phyloP scores from a whole-genome alignment of 2,888 invertebrate species.

The Ceratothoa steindachneri region DNA sequence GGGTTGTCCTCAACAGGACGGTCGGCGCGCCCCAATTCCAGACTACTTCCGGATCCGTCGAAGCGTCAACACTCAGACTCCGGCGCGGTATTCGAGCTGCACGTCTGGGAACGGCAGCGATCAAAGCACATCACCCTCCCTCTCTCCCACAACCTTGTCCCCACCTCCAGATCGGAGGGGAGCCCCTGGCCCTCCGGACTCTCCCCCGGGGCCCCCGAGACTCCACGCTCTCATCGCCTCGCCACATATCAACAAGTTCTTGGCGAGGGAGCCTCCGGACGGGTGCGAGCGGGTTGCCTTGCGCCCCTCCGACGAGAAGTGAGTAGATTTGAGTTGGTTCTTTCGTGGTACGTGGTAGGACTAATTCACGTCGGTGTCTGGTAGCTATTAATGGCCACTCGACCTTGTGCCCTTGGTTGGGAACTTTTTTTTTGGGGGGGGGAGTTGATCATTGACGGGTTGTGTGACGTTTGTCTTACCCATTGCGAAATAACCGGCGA shows the following conservation, averaged over 20 bases:
- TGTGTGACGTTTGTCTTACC: no score
- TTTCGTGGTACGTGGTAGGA: no score
- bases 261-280: constrained; percentile 81
- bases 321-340: constrained; percentile 46
- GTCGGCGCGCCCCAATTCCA: constrained; percentile 76
- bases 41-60: constrained; percentile 67
- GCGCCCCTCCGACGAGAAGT: constrained; percentile 64
- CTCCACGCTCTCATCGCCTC: constrained; percentile 62
- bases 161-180: constrained; percentile 60
- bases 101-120: constrained; percentile 29
- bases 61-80: constrained; percentile 80
- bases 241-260: constrained; percentile 77
- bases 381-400: no score
- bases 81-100: constrained; percentile 56
- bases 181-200: constrained; percentile 51
- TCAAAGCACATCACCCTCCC: constrained; percentile 36
- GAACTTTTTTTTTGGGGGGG: no score
- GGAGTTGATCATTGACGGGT: no score
- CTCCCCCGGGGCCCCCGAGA: constrained; percentile 42
- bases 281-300: constrained; percentile 80
- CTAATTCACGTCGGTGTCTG: no score
- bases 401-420: no score
- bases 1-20: constrained; percentile 72
- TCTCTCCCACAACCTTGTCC: constrained; percentile 23
- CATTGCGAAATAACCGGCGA: no score